These are phyloP conservation scores for Bombus confusus DNA, from an alignment of 1,140 invertebrate species.

Conservation along the genomic window DNA sequence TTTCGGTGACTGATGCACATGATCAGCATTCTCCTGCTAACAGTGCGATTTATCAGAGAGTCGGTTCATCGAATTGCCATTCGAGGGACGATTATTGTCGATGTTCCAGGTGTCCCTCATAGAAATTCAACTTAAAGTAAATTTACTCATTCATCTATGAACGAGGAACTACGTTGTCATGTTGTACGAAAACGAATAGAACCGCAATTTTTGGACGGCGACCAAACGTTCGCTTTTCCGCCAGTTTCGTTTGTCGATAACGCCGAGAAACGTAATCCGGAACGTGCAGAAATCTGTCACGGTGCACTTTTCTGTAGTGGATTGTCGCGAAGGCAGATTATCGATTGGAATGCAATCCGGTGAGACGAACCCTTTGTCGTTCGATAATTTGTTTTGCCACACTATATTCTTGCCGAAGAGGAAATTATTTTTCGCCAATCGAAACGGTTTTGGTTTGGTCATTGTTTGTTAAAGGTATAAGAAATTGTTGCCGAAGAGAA, in stretches of 20 bases:
- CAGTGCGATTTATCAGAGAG: not conserved
- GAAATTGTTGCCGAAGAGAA: not conserved
- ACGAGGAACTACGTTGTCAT: not conserved
- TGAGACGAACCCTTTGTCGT: constrained; percentile 19
- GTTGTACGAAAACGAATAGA: too few species aligned
- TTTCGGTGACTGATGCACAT: not conserved
- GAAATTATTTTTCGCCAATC: not conserved
- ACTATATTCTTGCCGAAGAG: not conserved
- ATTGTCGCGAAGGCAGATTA: constrained; percentile 8
- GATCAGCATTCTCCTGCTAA: not conserved
- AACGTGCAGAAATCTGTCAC: constrained; percentile 6
- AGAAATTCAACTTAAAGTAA: not conserved
- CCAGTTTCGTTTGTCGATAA: not conserved
- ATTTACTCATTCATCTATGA: not conserved
- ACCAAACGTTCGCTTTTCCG: not conserved
- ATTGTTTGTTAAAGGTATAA: not conserved
- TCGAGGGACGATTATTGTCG: not conserved
- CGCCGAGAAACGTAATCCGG: constrained; percentile 18
- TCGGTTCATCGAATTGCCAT: too few species aligned
- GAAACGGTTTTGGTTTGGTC: too few species aligned
- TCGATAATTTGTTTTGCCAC: not conserved
- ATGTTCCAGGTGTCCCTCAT: not conserved
- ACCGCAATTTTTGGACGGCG: not conserved
- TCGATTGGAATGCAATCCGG: not conserved
- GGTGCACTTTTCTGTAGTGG: constrained; percentile 10